phyloP scores from a whole-genome alignment of 1,140 invertebrate species.

The Elymnias hypermnestra region DNA sequence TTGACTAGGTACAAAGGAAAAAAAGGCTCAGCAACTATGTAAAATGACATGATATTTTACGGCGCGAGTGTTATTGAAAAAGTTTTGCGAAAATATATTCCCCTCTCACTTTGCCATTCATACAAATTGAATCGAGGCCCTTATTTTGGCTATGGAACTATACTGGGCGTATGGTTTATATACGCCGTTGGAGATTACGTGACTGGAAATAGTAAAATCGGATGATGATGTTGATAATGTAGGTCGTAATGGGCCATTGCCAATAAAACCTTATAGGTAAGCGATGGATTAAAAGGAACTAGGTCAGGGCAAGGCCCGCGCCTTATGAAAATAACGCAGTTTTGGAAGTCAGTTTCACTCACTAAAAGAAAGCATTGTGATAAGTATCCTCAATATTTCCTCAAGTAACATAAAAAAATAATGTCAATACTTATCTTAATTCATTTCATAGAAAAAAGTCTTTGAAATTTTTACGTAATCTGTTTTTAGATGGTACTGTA shows the following conservation, averaged over 20 bases:
- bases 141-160: slow-evolving; percentile 33
- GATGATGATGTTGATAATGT: slow-evolving; percentile 75
- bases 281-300: slow-evolving; percentile 71
- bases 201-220: slow-evolving; percentile 75
- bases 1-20: slow-evolving; percentile 33
- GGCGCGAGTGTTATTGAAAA: slow-evolving; percentile 50
- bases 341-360: slow-evolving; percentile 31
- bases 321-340: slow-evolving; percentile 58
- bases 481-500: too few species aligned
- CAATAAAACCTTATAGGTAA: slow-evolving; percentile 76
- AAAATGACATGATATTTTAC: slow-evolving; percentile 52
- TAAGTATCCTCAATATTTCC: slow-evolving; percentile 18
- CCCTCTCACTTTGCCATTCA: slow-evolving; percentile 44
- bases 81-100: slow-evolving; percentile 43
- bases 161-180: slow-evolving; percentile 57
- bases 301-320: slow-evolving; percentile 59
- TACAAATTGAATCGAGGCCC: slow-evolving; percentile 49
- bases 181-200: slow-evolving; percentile 70
- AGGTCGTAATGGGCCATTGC: slow-evolving; percentile 70
- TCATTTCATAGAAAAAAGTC: too few species aligned
- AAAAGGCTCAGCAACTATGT: slow-evolving; percentile 28
- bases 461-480: too few species aligned
- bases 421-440: too few species aligned
- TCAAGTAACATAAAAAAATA: slow-evolving; percentile 6
- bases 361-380: slow-evolving; percentile 13